Evolutionary conservation across 2,797 vertebrate genomes (phyloP).

Genomic region (Limosa lapponica): DNA sequence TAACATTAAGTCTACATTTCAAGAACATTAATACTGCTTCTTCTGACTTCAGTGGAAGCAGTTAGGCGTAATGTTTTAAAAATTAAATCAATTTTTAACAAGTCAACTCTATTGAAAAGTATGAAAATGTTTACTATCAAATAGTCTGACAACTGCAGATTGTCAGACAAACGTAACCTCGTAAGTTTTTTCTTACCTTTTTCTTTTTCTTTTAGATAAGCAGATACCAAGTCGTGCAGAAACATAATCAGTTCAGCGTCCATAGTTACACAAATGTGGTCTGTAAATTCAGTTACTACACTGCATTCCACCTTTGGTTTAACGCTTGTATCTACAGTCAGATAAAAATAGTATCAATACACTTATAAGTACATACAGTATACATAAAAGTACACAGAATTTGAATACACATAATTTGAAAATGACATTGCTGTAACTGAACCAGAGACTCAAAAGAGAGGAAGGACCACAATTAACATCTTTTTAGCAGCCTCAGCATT

Average conservation of each 20-base stretch:
- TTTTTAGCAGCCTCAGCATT: background rate
- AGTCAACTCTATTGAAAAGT: background rate
- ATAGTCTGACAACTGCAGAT: background rate
- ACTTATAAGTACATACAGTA: background rate
- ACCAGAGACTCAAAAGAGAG: background rate
- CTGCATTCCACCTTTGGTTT: conserved; percentile 99
- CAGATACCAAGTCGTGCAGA: conserved; percentile 97
- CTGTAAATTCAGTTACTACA: conserved; percentile 98
- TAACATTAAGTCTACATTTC: background rate
- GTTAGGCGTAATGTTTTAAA: background rate
- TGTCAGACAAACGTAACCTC: background rate
- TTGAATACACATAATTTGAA: background rate
- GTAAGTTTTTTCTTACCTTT: conserved; percentile 87
- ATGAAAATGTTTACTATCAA: background rate
- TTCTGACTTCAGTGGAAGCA: background rate
- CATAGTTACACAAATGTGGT: conserved; percentile 99
- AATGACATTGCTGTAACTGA: background rate
- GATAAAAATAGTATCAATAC: conserved; percentile 3
- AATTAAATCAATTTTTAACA: background rate
- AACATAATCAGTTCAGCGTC: conserved; percentile 99
- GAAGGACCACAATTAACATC: background rate
- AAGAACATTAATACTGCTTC: background rate
- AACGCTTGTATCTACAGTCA: conserved; percentile 80
- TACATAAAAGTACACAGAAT: background rate
- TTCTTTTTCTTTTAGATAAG: conserved; percentile 98